Evolutionary conservation across 2,113 vertebrate genomes (phyloP).

Genomic region (Daphoenositta chrysoptera): DNA sequence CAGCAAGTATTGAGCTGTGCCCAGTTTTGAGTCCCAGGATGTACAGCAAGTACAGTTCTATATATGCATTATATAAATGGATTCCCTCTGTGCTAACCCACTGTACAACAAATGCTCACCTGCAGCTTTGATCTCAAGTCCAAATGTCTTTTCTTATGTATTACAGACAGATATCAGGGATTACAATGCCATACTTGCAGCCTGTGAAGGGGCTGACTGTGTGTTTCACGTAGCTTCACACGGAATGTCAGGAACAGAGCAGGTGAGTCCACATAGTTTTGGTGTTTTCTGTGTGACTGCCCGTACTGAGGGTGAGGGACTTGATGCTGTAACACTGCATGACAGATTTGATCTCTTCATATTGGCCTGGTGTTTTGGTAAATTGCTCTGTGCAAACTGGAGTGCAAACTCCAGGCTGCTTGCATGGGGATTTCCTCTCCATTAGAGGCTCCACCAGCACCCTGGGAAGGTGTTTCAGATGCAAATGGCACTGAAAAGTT

Average conservation of each 20-base stretch:
- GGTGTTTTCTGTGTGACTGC: background rate
- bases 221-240: constrained; percentile 91
- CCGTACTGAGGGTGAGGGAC: background rate
- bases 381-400: background rate
- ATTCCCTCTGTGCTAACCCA: background rate
- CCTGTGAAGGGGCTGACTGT: constrained; percentile 85
- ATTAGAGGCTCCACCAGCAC: background rate
- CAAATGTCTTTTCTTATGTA: background rate
- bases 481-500: background rate
- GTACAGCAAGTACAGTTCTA: background rate
- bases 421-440: background rate
- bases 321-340: background rate
- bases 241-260: constrained; percentile 90
- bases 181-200: constrained; percentile 75
- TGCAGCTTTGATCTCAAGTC: background rate
- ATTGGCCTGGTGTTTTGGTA: background rate
- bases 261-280: constrained; percentile 73
- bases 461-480: background rate
- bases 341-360: background rate
- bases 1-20: background rate
- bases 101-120: background rate
- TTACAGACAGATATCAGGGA: constrained; percentile 87
- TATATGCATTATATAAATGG: background rate
- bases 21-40: background rate
- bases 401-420: background rate